These are phyloP conservation scores for Melanotaenia boesemani DNA, from an alignment of 2,797 vertebrate species.

Conservation along the genomic window DNA sequence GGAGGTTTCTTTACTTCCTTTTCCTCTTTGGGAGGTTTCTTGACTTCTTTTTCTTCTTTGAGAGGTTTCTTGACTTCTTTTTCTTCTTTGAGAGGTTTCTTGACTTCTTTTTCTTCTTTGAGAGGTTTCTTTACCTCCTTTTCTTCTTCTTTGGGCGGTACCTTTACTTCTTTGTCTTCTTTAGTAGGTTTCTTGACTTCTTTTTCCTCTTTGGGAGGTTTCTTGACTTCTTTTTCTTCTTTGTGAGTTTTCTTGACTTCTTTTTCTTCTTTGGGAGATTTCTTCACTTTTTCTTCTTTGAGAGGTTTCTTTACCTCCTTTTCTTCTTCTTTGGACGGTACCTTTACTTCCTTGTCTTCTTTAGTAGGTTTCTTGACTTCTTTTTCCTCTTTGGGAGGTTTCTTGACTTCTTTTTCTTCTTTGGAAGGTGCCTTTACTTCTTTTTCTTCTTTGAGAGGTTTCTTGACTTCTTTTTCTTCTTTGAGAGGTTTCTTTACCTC, in stretches of 20 bases:
- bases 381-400: no score
- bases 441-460: rapidly evolving
- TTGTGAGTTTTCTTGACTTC: neutral
- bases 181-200: neutral
- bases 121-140: neutral
- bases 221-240: neutral
- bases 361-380: neutral
- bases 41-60: neutral
- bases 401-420: conserved; percentile 4
- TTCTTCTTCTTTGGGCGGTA: neutral
- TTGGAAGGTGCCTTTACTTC: no score
- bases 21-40: neutral
- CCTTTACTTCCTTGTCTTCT: no score
- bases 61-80: conserved; percentile 7
- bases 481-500: neutral
- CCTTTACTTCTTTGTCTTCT: neutral
- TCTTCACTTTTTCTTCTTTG: neutral
- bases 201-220: neutral
- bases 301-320: no score
- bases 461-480: neutral
- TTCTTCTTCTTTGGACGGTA: no score
- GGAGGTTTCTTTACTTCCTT: neutral
- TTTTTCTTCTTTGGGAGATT: neutral
- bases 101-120: conserved; percentile 56
- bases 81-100: neutral